These are phyloP conservation scores for Torymus auratus DNA, from an alignment of 2,888 invertebrate species.

Conservation along the genomic window DNA sequence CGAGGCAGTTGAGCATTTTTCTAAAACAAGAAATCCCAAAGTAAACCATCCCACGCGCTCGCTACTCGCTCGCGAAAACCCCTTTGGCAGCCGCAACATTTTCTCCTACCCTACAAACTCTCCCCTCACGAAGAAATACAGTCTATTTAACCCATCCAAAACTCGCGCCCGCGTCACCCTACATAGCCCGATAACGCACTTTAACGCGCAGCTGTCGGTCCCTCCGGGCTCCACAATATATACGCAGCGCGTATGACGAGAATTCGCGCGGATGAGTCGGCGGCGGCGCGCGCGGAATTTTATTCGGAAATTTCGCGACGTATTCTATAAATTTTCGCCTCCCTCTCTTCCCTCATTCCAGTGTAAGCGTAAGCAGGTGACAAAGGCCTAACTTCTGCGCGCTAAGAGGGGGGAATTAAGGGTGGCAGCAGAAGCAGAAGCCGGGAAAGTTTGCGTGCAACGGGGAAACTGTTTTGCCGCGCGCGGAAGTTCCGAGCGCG, in stretches of 20 bases:
- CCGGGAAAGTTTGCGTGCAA: conserved; percentile 18
- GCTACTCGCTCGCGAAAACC: too few species aligned
- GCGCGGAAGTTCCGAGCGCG: neutral
- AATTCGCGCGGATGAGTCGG: conserved; percentile 15
- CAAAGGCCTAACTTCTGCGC: conserved; percentile 43
- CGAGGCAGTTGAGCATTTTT: too few species aligned
- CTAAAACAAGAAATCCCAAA: too few species aligned
- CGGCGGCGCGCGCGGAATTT: too few species aligned
- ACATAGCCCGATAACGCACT: conserved; percentile 18
- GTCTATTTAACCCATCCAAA: too few species aligned
- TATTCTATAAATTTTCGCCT: conserved; percentile 36
- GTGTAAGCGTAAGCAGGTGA: neutral
- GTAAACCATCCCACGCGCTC: too few species aligned
- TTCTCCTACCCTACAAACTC: too few species aligned
- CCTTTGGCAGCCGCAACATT: too few species aligned
- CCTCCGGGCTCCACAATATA: neutral
- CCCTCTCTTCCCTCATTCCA: too few species aligned
- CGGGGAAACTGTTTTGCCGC: conserved; percentile 45
- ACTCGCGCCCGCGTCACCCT: too few species aligned
- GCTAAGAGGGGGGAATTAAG: conserved; percentile 22
- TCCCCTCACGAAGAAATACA: too few species aligned
- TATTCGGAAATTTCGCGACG: too few species aligned
- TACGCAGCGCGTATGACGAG: neutral
- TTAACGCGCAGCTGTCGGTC: neutral
- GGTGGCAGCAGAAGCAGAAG: neutral